Evolutionary conservation across 2,888 invertebrate species (phyloP).

Genomic region (Octodonta nipae): DNA sequence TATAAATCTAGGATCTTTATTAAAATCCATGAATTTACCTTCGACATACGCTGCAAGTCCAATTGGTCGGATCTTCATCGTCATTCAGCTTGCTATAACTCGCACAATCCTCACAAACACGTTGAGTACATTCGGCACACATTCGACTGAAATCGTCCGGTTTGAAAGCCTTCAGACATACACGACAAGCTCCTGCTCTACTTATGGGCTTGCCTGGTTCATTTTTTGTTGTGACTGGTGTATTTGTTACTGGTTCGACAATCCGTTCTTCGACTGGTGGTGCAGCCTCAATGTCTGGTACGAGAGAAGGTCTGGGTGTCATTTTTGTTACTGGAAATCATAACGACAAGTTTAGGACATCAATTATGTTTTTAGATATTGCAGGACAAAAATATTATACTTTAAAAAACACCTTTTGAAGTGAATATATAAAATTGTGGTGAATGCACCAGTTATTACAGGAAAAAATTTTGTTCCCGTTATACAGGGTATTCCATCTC

Average conservation of each 20-base stretch:
- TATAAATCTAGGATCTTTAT: too few relatives aligned
- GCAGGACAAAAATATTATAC: too few relatives aligned
- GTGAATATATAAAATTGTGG: too few relatives aligned
- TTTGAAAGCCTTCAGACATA: slow-evolving; percentile 78
- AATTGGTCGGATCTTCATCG: slow-evolving; percentile 70
- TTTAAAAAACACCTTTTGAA: too few relatives aligned
- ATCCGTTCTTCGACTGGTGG: slow-evolving; percentile 9
- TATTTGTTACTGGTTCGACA: slow-evolving; percentile 32
- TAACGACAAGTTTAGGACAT: too few relatives aligned
- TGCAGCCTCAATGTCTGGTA: slow-evolving; percentile 36
- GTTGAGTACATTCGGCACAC: slow-evolving; percentile 80
- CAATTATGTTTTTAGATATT: too few relatives aligned
- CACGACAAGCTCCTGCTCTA: slow-evolving; percentile 63
- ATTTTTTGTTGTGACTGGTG: slow-evolving; percentile 32
- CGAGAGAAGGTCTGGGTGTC: slow-evolving; percentile 49
- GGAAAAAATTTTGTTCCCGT: too few relatives aligned
- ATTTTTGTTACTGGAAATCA: slow-evolving; percentile 58
- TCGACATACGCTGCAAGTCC: slow-evolving; percentile 83
- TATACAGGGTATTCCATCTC: too few relatives aligned
- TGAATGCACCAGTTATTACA: too few relatives aligned
- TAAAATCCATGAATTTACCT: slow-evolving; percentile 20
- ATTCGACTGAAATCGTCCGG: slow-evolving; percentile 78
- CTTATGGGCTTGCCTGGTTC: slow-evolving; percentile 64
- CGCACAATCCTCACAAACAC: slow-evolving; percentile 83
- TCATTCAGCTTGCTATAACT: slow-evolving; percentile 77